Conservation (phyloP, 1,140 invertebrate species). For the Papilio glaucus region DNA sequence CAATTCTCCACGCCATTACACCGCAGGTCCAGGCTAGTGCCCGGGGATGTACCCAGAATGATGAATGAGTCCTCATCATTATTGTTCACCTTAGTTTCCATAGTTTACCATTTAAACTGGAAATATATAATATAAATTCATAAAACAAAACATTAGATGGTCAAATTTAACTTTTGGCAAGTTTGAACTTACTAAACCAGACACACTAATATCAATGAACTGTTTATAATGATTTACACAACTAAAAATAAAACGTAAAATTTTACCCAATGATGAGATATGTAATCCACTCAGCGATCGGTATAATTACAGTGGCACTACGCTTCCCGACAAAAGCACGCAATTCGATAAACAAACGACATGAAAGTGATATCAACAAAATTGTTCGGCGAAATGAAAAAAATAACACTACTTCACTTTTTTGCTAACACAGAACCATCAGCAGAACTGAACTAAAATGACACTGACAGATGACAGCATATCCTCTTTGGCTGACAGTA, state of each 20-base stretch:
- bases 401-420: not conserved
- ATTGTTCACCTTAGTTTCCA: constrained; percentile 58
- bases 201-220: not conserved
- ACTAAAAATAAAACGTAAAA: constrained; percentile 24
- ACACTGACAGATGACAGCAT: constrained; percentile 5
- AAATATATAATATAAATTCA: constrained; percentile 28
- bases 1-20: constrained; percentile 53
- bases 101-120: constrained; percentile 57
- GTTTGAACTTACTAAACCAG: not conserved
- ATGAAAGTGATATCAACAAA: constrained; percentile 21
- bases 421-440: not conserved
- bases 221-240: not conserved
- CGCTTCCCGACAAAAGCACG: not conserved
- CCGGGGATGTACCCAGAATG: constrained; percentile 72
- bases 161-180: no score
- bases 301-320: not conserved
- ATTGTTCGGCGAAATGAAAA: constrained; percentile 4
- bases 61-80: constrained; percentile 76
- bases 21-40: constrained; percentile 61
- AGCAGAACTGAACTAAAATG: not conserved
- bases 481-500: constrained; percentile 25
- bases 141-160: no score
- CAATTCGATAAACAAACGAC: constrained; percentile 2
- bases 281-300: not conserved
- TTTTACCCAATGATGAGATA: constrained; percentile 1